Conservation (phyloP, 2,888 invertebrate genomes). For the Chelonus formosanus region DNA sequence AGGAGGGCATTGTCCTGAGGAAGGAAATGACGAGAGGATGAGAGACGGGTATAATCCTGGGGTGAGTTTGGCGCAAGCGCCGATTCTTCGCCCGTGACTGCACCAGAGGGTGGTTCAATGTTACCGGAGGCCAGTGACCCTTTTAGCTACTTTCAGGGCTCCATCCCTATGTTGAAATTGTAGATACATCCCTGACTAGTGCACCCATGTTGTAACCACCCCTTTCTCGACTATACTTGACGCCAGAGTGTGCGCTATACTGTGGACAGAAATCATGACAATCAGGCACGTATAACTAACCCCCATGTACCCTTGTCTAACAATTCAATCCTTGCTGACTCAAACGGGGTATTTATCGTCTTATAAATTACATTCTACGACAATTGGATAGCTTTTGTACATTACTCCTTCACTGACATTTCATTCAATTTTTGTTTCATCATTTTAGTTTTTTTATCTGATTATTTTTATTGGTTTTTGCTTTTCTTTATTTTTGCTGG, state of each 20-base stretch:
- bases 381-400: slow-evolving; percentile 44
- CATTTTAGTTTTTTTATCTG: no score
- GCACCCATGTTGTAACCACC: slow-evolving; percentile 36
- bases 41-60: slow-evolving; percentile 38
- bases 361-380: slow-evolving; percentile 58
- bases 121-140: slow-evolving; percentile 65
- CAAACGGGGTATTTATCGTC: slow-evolving; percentile 38
- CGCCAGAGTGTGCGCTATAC: slow-evolving; percentile 43
- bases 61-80: slow-evolving; percentile 57
- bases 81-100: slow-evolving; percentile 61
- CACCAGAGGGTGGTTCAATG: slow-evolving; percentile 65
- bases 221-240: slow-evolving; percentile 34
- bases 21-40: slow-evolving; percentile 24
- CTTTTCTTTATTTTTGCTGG: no score
- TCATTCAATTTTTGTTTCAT: no score
- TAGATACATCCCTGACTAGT: slow-evolving; percentile 59
- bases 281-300: slow-evolving; percentile 53
- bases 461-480: no score
- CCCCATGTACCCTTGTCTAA: slow-evolving; percentile 37
- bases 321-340: no score
- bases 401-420: slow-evolving; percentile 39
- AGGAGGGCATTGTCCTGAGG: slow-evolving; percentile 41
- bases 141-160: slow-evolving; percentile 48
- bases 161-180: slow-evolving; percentile 41
- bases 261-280: slow-evolving; percentile 34